Conservation (phyloP, 30 jellyfish, hydroid and myxozoan genomes). For the Aurelia sp. region DNA sequence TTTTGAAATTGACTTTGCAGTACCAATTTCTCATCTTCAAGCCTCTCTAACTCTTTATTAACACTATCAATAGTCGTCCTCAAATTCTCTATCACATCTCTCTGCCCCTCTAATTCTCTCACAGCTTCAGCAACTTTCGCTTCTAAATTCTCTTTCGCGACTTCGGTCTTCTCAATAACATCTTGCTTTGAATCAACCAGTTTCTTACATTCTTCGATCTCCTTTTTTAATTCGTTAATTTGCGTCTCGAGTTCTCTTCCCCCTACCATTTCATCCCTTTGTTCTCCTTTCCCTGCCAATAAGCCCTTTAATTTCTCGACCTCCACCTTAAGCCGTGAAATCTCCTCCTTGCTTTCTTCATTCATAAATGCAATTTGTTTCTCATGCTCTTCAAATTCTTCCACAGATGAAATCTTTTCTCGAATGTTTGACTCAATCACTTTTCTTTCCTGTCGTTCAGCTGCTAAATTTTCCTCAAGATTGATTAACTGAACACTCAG, state of each 20-base stretch:
- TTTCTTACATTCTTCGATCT: not conserved
- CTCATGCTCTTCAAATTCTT: constrained; percentile 66
- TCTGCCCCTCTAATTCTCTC: constrained; percentile 7
- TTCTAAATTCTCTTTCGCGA: not conserved
- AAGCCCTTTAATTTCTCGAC: constrained; percentile 13
- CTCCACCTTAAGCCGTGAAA: constrained; percentile 29
- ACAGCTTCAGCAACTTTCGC: not conserved
- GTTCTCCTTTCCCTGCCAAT: not conserved
- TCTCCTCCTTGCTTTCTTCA: constrained; percentile 45
- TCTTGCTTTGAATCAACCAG: constrained; percentile 8
- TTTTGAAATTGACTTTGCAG: not conserved
- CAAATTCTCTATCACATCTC: constrained; percentile 14
- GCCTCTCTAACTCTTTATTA: not conserved
- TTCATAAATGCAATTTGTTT: constrained; percentile 32
- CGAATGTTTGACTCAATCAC: constrained; percentile 52
- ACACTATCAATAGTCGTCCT: not conserved
- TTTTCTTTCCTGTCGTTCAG: constrained; percentile 44
- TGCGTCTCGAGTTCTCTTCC: not conserved
- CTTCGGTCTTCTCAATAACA: not conserved
- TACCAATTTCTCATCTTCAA: constrained; percentile 18
- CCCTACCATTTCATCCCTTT: constrained; percentile 5
- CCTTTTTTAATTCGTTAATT: not conserved
- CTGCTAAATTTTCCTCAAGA: constrained; percentile 37
- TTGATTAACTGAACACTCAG: not conserved
- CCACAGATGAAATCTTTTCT: constrained; percentile 63